Percentiles rank a stretch among this genome's conserved stretches.
phyloP scores from a whole-genome alignment of 2,888 invertebrate genomes.

The Cerceris ruficornis region DNA sequence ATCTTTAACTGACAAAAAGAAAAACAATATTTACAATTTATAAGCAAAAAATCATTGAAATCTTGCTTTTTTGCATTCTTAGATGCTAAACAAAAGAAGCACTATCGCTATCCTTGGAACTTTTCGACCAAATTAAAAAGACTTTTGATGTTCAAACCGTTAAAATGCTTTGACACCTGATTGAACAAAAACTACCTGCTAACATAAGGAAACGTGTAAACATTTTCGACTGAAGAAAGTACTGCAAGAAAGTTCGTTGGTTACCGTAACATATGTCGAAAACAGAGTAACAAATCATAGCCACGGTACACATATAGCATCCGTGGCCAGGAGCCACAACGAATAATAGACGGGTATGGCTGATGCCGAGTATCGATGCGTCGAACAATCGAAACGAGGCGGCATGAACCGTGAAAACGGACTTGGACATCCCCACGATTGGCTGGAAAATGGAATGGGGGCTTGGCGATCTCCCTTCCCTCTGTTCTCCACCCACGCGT shows the following conservation, averaged over 20 bases:
- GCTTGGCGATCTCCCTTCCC: conserved; percentile 61
- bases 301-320: conserved; percentile 48
- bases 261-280: conserved; percentile 71
- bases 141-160: too few relatives aligned
- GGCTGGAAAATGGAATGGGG: conserved; percentile 64
- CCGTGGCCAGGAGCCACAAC: conserved; percentile 75
- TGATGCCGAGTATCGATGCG: conserved; percentile 75
- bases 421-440: conserved; percentile 56
- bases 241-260: conserved; percentile 23
- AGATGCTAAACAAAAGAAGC: too few relatives aligned
- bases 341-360: conserved; percentile 76
- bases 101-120: too few relatives aligned
- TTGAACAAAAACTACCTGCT: too few relatives aligned
- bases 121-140: too few relatives aligned
- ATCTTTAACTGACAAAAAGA: too few relatives aligned
- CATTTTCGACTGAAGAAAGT: conserved; percentile 1
- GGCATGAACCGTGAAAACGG: conserved; percentile 74
- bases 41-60: too few relatives aligned
- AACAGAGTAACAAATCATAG: conserved; percentile 77
- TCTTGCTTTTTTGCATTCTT: too few relatives aligned
- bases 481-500: conserved; percentile 54
- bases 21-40: too few relatives aligned
- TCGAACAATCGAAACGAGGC: conserved; percentile 76
- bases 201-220: too few relatives aligned
- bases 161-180: too few relatives aligned